These are phyloP conservation scores for Ashinkailepas kermadecensis DNA, from an alignment of 2,888 invertebrate genomes.

Conservation along the genomic window DNA sequence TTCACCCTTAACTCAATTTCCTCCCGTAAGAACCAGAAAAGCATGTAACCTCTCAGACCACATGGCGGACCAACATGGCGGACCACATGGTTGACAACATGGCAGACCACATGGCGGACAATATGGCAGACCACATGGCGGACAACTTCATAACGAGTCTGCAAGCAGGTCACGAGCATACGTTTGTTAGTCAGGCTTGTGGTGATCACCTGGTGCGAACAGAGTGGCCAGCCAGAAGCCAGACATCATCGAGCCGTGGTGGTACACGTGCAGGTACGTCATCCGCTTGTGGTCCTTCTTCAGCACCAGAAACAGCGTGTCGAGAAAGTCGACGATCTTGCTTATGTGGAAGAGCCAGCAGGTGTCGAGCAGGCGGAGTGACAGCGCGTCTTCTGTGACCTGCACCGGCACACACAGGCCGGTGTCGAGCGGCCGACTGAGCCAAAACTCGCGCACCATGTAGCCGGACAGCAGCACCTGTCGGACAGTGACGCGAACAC, in stretches of 20 bases:
- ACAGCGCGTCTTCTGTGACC: neutral
- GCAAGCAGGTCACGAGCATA: no score
- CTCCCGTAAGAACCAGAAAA: no score
- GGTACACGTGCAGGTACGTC: constrained; percentile 33
- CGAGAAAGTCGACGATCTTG: constrained; percentile 33
- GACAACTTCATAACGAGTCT: no score
- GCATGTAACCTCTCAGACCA: no score
- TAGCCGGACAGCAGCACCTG: neutral
- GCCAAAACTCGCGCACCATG: neutral
- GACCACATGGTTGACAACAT: no score
- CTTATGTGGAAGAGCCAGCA: constrained; percentile 27
- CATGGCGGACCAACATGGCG: no score
- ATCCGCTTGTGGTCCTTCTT: constrained; percentile 34
- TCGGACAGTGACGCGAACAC: neutral
- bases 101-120: no score
- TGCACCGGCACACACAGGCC: neutral
- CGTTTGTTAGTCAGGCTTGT: no score
- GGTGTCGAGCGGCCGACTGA: neutral
- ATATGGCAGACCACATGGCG: no score
- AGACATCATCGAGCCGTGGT: constrained; percentile 31
- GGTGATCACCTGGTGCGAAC: constrained; percentile 28
- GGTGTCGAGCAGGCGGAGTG: neutral
- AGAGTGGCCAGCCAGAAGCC: constrained; percentile 31
- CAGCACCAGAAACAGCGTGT: constrained; percentile 34
- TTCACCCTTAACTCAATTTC: no score